Percentiles rank a stretch among this genome's conserved stretches.
Conservation (phyloP, 2,888 invertebrate genomes). For the Athetis lepigone region DNA sequence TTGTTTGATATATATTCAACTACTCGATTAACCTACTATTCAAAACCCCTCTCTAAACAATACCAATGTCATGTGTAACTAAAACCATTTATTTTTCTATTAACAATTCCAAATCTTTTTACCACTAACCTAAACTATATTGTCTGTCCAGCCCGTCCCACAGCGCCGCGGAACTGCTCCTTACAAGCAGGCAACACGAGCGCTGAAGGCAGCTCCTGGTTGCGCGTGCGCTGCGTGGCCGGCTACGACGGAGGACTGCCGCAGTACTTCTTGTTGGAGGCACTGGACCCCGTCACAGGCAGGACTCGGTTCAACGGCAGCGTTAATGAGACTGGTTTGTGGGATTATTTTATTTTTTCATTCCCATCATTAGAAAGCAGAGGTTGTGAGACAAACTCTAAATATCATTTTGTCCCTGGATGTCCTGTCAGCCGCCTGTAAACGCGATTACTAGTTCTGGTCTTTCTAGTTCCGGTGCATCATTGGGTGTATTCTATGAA, state of each 20-base stretch:
- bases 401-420: too few relatives aligned
- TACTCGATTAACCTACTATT: too few relatives aligned
- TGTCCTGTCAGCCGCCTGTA: too few relatives aligned
- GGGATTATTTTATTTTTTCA: neutral
- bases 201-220: slow-evolving; percentile 84
- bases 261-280: slow-evolving; percentile 96
- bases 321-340: slow-evolving; percentile 88
- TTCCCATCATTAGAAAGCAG: too few relatives aligned
- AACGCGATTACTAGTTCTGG: too few relatives aligned
- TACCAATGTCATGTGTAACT: too few relatives aligned
- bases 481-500: too few relatives aligned
- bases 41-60: too few relatives aligned
- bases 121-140: too few relatives aligned
- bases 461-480: too few relatives aligned
- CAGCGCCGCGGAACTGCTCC: slow-evolving; percentile 96
- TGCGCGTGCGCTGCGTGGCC: slow-evolving; percentile 96
- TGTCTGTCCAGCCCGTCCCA: slow-evolving; percentile 92
- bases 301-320: slow-evolving; percentile 93
- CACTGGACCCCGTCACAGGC: slow-evolving; percentile 94
- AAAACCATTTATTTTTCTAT: neutral
- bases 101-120: neutral
- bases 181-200: slow-evolving; percentile 92
- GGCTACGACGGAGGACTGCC: slow-evolving; percentile 97
- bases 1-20: too few relatives aligned
- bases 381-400: too few relatives aligned